These are phyloP conservation scores for Notechis scutatus DNA, from an alignment of 2,113 vertebrate species.

Conservation along the genomic window DNA sequence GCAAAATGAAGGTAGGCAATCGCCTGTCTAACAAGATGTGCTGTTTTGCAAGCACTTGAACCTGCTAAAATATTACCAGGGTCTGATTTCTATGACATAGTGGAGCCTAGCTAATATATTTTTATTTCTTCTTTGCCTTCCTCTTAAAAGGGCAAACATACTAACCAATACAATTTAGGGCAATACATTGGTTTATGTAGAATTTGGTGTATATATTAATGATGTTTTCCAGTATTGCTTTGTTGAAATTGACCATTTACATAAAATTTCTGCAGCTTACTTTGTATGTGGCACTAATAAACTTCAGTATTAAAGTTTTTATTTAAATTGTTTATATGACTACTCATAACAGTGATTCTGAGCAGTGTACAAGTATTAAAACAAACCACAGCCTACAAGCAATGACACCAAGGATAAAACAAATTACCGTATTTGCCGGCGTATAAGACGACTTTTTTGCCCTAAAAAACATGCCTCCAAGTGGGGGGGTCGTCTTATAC, in stretches of 20 bases:
- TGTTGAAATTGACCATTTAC: background rate
- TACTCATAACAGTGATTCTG: background rate
- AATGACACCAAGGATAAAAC: background rate
- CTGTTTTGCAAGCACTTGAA: slow-evolving; percentile 25
- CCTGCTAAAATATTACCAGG: slow-evolving; percentile 12
- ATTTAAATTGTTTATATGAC: background rate
- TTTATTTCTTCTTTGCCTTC: background rate
- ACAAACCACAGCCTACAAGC: background rate
- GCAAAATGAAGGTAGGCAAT: background rate
- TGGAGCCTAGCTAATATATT: slow-evolving; percentile 6
- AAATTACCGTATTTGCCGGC: no score
- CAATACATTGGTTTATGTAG: background rate
- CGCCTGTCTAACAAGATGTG: slow-evolving; percentile 15
- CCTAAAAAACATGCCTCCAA: no score
- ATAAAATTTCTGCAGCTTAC: background rate
- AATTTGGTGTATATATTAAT: background rate
- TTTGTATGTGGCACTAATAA: background rate
- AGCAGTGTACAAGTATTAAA: background rate
- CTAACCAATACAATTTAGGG: background rate
- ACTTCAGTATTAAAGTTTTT: background rate
- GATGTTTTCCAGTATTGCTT: background rate
- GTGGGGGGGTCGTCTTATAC: no score
- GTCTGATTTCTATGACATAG: background rate
- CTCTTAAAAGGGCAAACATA: background rate
- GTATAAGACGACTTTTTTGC: no score